Evolutionary conservation across 2,113 vertebrate genomes (phyloP).

Genomic region (Larimichthys crocea): DNA sequence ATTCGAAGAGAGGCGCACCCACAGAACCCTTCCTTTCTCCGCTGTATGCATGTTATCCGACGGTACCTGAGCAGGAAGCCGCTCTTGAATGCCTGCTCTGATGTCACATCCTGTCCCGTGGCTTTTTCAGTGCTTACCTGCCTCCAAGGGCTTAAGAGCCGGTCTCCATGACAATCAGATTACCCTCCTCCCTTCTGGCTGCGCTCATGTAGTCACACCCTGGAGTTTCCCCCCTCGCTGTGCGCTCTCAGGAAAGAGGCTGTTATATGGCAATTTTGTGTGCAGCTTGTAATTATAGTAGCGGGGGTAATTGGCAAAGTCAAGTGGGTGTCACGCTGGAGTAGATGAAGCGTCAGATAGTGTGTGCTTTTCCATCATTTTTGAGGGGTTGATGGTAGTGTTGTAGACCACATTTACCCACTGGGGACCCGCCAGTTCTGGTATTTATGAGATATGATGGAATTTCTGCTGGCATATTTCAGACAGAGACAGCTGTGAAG

Average conservation of each 20-base stretch:
- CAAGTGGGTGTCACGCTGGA: slow-evolving; percentile 24
- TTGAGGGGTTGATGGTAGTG: not conserved
- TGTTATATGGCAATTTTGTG: slow-evolving; percentile 58
- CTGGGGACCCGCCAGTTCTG: not conserved
- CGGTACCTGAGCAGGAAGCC: slow-evolving; percentile 60
- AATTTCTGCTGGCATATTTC: not conserved
- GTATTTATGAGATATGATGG: slow-evolving; percentile 26
- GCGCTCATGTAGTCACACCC: slow-evolving; percentile 39
- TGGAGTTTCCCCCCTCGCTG: slow-evolving; percentile 55
- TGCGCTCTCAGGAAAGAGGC: slow-evolving; percentile 56
- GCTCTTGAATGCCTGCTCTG: slow-evolving; percentile 27
- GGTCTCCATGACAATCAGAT: slow-evolving; percentile 24
- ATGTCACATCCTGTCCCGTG: slow-evolving; percentile 64
- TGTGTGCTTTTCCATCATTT: not conserved
- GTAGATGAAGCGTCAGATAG: slow-evolving; percentile 23
- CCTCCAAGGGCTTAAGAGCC: not conserved
- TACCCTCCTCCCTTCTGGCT: slow-evolving; percentile 28
- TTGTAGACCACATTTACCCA: not conserved
- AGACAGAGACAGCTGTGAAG: not conserved
- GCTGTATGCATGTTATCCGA: not conserved
- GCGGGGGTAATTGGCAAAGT: slow-evolving; percentile 56
- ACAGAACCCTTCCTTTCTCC: slow-evolving; percentile 22
- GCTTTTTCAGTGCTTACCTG: slow-evolving; percentile 4
- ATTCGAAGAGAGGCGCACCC: slow-evolving; percentile 27
- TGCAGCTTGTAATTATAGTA: slow-evolving; percentile 67